Evolutionary conservation across 30 jellyfish, hydroid and myxozoan genomes (phyloP), one percentile per base, ranked within the genome.

Genomic region (Catostylus mosaicus): DNA sequence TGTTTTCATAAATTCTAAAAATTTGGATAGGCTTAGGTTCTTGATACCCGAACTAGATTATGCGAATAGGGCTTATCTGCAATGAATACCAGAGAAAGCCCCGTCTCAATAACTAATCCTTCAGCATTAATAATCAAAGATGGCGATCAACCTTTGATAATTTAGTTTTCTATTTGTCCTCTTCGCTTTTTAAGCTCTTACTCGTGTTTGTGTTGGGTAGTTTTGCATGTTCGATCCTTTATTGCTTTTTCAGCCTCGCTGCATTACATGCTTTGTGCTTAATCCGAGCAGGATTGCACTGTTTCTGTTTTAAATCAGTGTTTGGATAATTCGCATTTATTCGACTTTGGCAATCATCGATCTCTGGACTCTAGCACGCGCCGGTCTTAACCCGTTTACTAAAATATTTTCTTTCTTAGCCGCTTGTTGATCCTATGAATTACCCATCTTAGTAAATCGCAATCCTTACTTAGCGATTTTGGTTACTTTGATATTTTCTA

Each of bases 31-130:
- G 92, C 92, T 82, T 54, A 82, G 76, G 63, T 80, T 70, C 33
- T 48, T 82, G 63, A 70, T 70, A 82, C 86, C 74, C 83, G 80
- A 82, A 82, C 92, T 61, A 56, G 92, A 82, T 82, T 82, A 82
- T 47, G 74, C 75, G 71, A 46, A 69, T 68, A 74, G 37, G 82
- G 73, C 85, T 70, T 62, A 38, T 54, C 64, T 82, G 85, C 78
- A 72, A 47, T 68, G 66, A 70, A 70, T 82, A 45, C 57, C 65
- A 67, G 60, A 66, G 84, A 60, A 81, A 81, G 77, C 77, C 51
- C 47, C 67, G 92, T 70, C 85, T 70, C 85, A 82, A 70, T 72
- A 70, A 51, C 80, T 82, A 82, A 82, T 82, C 92, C 86, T 57
- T 45, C 74, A 43, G 64, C 50, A 50, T 74, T 43, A 57, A 61